Evolutionary conservation across 2,797 vertebrate species (phyloP).

Genomic region (Lepus townsendii): DNA sequence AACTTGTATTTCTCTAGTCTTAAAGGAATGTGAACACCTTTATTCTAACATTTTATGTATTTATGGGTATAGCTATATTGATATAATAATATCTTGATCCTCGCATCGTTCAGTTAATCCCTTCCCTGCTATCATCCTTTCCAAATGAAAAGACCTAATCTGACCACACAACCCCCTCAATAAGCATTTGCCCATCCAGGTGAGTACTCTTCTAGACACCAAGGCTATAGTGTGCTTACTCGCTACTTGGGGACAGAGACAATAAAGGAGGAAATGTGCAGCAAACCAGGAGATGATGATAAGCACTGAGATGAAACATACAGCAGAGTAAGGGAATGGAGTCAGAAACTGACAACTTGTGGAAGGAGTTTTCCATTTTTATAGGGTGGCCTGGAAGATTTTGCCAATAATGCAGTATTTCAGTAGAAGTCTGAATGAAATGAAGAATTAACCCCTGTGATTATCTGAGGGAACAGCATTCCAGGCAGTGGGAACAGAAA

Average conservation of each 20-base stretch:
- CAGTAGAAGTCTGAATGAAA: constrained; percentile 3
- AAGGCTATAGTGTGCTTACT: background rate
- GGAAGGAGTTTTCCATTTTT: background rate
- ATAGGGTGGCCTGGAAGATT: background rate
- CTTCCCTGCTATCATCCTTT: background rate
- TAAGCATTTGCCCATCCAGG: background rate
- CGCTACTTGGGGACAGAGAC: background rate
- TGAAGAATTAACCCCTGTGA: background rate
- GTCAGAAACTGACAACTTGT: background rate
- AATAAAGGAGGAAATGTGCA: background rate
- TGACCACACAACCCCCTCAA: background rate
- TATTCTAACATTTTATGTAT: background rate
- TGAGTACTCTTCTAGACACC: background rate
- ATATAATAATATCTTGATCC: background rate
- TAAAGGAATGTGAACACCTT: background rate
- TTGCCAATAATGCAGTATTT: background rate
- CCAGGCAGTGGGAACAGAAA: background rate
- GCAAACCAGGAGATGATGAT: background rate
- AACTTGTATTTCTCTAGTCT: background rate
- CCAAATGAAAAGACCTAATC: background rate
- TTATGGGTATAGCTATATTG: background rate
- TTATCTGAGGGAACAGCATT: background rate
- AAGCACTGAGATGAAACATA: background rate
- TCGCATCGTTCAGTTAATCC: background rate
- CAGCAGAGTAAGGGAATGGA: background rate